Evolutionary conservation across 2,113 vertebrate genomes (phyloP), one percentile per base, ranked within the genome.

Genomic region (Hypocryptadius cinnamomeus): DNA sequence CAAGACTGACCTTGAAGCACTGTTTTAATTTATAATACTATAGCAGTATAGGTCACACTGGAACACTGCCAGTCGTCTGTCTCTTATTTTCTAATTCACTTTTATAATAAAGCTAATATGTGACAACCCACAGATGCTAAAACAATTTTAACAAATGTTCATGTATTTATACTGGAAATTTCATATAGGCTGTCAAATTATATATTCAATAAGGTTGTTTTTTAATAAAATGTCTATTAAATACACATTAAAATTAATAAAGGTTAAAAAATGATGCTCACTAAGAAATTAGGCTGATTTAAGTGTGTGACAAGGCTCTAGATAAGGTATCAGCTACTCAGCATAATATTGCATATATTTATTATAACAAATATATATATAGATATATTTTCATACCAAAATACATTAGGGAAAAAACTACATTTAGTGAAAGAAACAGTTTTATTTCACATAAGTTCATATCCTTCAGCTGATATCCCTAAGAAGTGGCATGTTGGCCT

Each of bases 211-310:
- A 18, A 63, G 15, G 8, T 74, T 92, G 47, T 31, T 92, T 95
- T 92, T 87, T 53, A 89, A 92, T 84, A 93, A 91, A 93, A 89
- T 64, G 15, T 71, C 69, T 93, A 21, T 89, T 96, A 92, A 93
- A 93, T 87, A 56, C 45, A 5, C 5, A 17, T 92, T 95, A 94
- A 95, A 94, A 85, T 81, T 73, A 91, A 82, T 95, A 57, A 84
- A 57, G 13, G 60, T 87, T 89, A 94, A 96, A 95, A 82, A 59
- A 89, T 87, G 5, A 74, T 84, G 31, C 79, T 95, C 68, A 85
- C 44, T 87, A 71, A 93, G 37, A 76, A 96, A 90, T 94, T 86
- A 92, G n/a, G 11, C 27, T 90, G 59, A 96, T 93, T 86, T 94
- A 95, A 90, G 31, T 72, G 13, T 66, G 80, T 94, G 91, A 83